Evolutionary conservation across 2,888 invertebrate genomes (phyloP).

Genomic region (Rapana venosa): DNA sequence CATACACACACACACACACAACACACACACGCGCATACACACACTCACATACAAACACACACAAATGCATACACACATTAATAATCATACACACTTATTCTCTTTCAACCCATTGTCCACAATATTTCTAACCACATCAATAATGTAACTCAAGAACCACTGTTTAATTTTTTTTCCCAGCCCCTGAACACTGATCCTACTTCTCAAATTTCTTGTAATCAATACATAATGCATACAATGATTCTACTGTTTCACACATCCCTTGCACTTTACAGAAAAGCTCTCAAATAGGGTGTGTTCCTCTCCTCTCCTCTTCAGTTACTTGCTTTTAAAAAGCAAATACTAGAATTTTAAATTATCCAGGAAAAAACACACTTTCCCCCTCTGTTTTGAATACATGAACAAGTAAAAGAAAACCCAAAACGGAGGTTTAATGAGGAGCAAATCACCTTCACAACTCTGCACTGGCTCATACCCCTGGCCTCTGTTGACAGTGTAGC

Average conservation of each 20-base stretch:
- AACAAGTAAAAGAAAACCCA: too few species aligned
- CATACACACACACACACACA: background rate
- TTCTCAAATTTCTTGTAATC: background rate
- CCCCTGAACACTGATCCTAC: background rate
- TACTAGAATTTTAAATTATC: too few species aligned
- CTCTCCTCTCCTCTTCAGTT: too few species aligned
- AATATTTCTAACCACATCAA: too few species aligned
- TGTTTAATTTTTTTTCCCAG: background rate
- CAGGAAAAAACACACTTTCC: too few species aligned
- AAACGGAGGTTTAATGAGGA: background rate
- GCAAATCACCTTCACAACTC: constrained; percentile 85
- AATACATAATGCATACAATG: background rate
- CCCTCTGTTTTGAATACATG: too few species aligned
- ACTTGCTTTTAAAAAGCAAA: too few species aligned
- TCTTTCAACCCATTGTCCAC: too few species aligned
- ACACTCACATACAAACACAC: background rate
- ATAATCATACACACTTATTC: background rate
- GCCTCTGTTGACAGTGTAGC: constrained; percentile 84
- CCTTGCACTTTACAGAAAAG: too few species aligned
- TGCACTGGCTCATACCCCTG: constrained; percentile 83
- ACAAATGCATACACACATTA: background rate
- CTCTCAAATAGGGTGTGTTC: too few species aligned
- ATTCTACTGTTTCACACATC: too few species aligned
- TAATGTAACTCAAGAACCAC: too few species aligned
- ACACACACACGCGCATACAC: background rate